phyloP scores from a whole-genome alignment of 2,888 invertebrate genomes.

The Himalopsyche anomala region DNA sequence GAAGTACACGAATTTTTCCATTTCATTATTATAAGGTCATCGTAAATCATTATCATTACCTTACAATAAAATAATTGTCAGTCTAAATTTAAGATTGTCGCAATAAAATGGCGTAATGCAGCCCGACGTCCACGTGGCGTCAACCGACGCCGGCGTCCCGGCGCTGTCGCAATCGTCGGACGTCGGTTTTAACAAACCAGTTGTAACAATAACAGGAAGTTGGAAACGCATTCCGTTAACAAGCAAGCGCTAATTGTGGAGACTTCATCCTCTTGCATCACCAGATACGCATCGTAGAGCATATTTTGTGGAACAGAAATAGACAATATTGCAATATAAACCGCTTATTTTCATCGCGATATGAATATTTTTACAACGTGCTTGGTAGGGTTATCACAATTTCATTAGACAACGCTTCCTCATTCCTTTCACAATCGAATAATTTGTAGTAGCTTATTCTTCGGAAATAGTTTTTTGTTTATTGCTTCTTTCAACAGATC shows the following conservation, averaged over 20 bases:
- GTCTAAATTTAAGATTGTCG: too few relatives aligned
- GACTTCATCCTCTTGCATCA: slow-evolving; percentile 35
- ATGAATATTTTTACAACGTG: too few relatives aligned
- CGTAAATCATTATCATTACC: too few relatives aligned
- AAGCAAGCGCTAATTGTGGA: slow-evolving; percentile 26
- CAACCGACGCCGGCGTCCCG: slow-evolving; percentile 10
- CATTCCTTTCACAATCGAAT: too few relatives aligned
- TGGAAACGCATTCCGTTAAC: slow-evolving; percentile 37
- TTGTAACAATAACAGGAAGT: slow-evolving; percentile 36
- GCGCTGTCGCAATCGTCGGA: slow-evolving; percentile 18
- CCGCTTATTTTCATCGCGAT: neutral
- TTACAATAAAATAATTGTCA: too few relatives aligned
- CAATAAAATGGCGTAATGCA: neutral
- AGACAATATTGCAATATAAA: neutral
- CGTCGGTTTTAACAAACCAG: slow-evolving; percentile 26
- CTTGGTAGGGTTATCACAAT: too few relatives aligned
- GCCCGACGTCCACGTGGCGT: neutral
- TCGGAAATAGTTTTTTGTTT: too few relatives aligned
- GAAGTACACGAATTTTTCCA: too few relatives aligned
- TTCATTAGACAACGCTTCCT: too few relatives aligned
- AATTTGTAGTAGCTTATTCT: too few relatives aligned
- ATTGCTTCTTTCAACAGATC: too few relatives aligned
- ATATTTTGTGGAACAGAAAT: neutral
- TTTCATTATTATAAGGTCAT: too few relatives aligned
- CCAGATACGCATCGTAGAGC: neutral